Conservation (phyloP, 1,140 invertebrate genomes). For the Aphelinus certus region DNA sequence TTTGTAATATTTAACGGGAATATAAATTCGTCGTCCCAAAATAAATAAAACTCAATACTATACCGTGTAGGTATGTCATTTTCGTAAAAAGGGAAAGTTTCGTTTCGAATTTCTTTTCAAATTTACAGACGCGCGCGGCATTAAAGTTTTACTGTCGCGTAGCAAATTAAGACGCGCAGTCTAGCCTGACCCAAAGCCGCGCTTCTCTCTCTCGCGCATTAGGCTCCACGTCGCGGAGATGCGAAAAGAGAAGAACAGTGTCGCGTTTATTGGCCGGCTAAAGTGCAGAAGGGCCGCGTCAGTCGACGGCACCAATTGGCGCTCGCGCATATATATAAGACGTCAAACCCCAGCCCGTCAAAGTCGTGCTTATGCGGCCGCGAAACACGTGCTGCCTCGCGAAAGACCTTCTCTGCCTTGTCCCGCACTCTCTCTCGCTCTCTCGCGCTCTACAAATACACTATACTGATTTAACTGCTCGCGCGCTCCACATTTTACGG, state of each 20-base stretch:
- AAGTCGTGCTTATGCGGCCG: not conserved
- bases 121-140: too few relatives aligned
- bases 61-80: too few relatives aligned
- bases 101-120: too few relatives aligned
- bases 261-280: not conserved
- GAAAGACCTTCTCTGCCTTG: not conserved
- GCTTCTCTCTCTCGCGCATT: not conserved
- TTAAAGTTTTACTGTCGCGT: too few relatives aligned
- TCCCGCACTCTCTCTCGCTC: not conserved
- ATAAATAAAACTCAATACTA: too few relatives aligned
- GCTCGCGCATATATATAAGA: not conserved
- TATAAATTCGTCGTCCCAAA: too few relatives aligned
- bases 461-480: constrained; percentile 52
- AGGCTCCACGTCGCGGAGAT: not conserved
- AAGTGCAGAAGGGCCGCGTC: not conserved
- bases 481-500: constrained; percentile 49
- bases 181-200: not conserved
- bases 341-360: not conserved
- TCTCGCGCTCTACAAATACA: constrained; percentile 49
- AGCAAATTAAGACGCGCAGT: too few relatives aligned
- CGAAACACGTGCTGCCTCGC: constrained; percentile 14
- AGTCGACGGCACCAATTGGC: constrained; percentile 1
- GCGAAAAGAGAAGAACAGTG: not conserved
- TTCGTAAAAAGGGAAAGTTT: too few relatives aligned
- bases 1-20: too few relatives aligned